Conservation (phyloP, 2,113 vertebrate genomes). For the Platysternon megacephalum region DNA sequence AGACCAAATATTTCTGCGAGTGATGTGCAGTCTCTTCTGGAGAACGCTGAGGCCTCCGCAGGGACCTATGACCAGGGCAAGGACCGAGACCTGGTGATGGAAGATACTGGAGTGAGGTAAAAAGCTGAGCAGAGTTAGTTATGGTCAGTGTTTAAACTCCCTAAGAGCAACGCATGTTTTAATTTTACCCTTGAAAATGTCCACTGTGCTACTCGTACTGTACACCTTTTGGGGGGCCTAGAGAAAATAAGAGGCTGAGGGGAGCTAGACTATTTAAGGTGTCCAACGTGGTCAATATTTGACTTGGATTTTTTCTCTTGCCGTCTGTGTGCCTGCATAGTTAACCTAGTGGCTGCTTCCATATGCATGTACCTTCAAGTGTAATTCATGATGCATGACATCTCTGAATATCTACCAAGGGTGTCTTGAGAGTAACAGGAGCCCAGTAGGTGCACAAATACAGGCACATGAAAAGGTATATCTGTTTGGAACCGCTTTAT, state of each 20-base stretch:
- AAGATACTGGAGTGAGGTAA: slow-evolving; percentile 94
- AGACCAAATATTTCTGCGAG: slow-evolving; percentile 86
- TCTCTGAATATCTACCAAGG: background rate
- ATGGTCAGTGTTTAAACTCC: fast-evolving
- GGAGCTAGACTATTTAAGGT: background rate
- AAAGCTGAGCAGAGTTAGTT: background rate
- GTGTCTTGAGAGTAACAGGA: background rate
- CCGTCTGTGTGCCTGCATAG: background rate
- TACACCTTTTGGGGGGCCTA: background rate
- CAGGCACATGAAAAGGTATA: background rate
- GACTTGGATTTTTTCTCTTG: background rate
- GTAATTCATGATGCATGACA: fast-evolving
- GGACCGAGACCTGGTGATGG: slow-evolving; percentile 89
- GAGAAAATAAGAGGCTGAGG: background rate
- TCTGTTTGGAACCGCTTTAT: background rate
- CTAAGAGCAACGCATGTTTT: background rate
- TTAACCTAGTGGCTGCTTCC: background rate
- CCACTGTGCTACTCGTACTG: fast-evolving
- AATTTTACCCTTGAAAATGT: background rate
- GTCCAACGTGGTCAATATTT: background rate
- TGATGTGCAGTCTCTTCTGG: slow-evolving; percentile 90
- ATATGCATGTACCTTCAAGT: background rate
- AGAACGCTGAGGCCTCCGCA: slow-evolving; percentile 84
- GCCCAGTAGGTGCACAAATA: background rate
- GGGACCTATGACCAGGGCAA: slow-evolving; percentile 84